These are phyloP conservation scores for Cetoscarus ocellatus DNA, from an alignment of 2,797 vertebrate genomes.

Conservation along the genomic window DNA sequence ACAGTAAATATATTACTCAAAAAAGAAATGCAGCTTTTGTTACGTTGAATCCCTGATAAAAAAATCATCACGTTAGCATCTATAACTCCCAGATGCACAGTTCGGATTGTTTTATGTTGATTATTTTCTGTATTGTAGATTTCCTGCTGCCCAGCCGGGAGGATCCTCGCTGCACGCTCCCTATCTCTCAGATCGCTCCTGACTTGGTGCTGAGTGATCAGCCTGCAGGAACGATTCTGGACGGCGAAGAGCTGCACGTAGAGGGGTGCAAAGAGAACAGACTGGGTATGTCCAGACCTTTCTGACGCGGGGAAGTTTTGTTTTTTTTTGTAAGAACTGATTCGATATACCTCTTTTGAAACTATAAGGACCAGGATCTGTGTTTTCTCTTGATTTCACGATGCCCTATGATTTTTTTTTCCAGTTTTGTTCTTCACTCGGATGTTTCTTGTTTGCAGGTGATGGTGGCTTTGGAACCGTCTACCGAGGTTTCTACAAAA, in stretches of 20 bases:
- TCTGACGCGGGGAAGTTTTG: too few species aligned
- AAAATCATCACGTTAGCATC: too few species aligned
- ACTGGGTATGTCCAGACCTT: conserved; percentile 81
- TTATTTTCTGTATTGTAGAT: conserved; percentile 73
- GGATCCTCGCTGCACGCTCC: conserved; percentile 86
- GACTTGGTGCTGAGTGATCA: conserved; percentile 93
- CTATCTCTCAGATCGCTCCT: conserved; percentile 94
- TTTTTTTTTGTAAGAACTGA: too few species aligned
- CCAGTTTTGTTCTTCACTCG: too few species aligned
- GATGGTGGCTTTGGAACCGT: conserved; percentile 97
- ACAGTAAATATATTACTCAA: conserved; percentile 76
- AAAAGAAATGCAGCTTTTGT: too few species aligned
- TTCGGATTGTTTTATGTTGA: accelerated
- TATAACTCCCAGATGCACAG: not conserved
- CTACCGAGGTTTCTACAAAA: conserved; percentile 92
- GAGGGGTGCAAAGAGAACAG: conserved; percentile 89
- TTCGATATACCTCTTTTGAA: too few species aligned
- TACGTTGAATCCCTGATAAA: too few species aligned
- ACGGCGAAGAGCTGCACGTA: conserved; percentile 88
- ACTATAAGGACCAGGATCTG: too few species aligned
- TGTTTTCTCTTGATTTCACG: not conserved
- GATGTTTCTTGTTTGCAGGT: conserved; percentile 76
- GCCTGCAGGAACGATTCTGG: conserved; percentile 90
- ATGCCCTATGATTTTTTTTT: not conserved
- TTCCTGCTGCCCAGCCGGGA: conserved; percentile 89